Evolutionary conservation across 2,113 vertebrate species (phyloP), one percentile per base, ranked within the genome.

Genomic region (Glaucomys volans): DNA sequence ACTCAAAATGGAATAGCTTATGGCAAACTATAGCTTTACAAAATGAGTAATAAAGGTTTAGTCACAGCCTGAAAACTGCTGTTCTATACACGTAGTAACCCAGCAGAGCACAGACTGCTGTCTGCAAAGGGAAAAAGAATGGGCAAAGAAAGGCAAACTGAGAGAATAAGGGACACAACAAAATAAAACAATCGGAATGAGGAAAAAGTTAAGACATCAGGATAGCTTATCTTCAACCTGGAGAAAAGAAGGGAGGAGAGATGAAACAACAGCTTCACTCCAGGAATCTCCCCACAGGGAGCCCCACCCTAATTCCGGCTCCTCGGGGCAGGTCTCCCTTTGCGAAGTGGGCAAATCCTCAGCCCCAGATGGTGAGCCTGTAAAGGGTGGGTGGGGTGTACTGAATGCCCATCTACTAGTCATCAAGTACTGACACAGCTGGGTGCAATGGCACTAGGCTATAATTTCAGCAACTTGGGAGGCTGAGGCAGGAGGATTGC

Each of bases 291-390:
- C 0, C 4, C 52, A 44, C 32, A 50, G n/a, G n/a, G n/a, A 64
- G 22, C 54, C 44, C 42, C 1, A 0, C 77, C 74, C 83, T 50
- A 7, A 50, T 85, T 90, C 95, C 0, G 0, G 59, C 26, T 91
- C 54, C 40, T 40, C 20, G 10, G 50, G 88, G 62, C 37, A 79
- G 52, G 76, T 35, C 28, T 90, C 22, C 26, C 50, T 69, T 30
- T 76, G 59, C 91, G 85, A 85, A 64, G 62, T 74, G 47, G 64
- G 52, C 79, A 72, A 54, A 28, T 20, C 50, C 86, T 37, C 28
- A n/a, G 67, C 5, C 24, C 83, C 93, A 91, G 94, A 92, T 82
- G 92, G 76, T 26, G 4, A 95, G 84, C 76, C 71, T 90, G 40
- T 2, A 18, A 59, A 50, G 72, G 42, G 24, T 16, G 67, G 87